Evolutionary conservation across 2,113 vertebrate genomes (phyloP).

Genomic region (Seriola dumerili): DNA sequence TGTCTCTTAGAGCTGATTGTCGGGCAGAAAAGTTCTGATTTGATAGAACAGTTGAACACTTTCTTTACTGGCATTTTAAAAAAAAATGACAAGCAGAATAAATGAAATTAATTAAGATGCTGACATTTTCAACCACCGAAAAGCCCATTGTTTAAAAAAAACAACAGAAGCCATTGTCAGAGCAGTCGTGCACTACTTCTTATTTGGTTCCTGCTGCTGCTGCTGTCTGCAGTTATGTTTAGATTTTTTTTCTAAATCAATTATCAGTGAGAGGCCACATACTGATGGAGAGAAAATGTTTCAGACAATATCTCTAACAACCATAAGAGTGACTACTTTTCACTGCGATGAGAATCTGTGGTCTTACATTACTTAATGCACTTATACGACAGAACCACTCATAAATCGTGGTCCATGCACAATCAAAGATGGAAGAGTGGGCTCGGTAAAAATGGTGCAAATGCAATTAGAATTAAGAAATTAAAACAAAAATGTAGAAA

Average conservation of each 20-base stretch:
- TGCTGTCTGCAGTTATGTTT: neutral
- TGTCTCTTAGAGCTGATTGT: neutral
- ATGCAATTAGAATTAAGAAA: neutral
- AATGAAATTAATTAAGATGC: conserved; percentile 26
- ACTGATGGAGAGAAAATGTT: neutral
- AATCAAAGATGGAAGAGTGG: neutral
- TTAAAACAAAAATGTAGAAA: neutral
- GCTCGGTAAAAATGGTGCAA: neutral
- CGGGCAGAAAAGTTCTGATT: conserved; percentile 6
- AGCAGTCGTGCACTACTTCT: conserved; percentile 21
- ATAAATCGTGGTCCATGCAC: neutral
- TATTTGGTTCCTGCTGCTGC: conserved; percentile 42
- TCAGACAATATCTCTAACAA: neutral
- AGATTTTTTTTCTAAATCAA: neutral
- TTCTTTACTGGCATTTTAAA: conserved; percentile 1
- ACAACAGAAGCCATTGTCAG: conserved; percentile 14
- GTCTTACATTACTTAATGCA: neutral
- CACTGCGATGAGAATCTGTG: neutral
- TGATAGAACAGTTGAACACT: neutral
- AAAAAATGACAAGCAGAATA: conserved; percentile 8
- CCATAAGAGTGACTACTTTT: neutral
- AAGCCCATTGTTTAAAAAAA: conserved; percentile 22
- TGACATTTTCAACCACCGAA: conserved; percentile 45
- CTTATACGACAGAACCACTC: neutral
- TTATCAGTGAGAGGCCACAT: conserved; percentile 11